phyloP scores from a whole-genome alignment of 2,797 vertebrate species.

The Artibeus lituratus region DNA sequence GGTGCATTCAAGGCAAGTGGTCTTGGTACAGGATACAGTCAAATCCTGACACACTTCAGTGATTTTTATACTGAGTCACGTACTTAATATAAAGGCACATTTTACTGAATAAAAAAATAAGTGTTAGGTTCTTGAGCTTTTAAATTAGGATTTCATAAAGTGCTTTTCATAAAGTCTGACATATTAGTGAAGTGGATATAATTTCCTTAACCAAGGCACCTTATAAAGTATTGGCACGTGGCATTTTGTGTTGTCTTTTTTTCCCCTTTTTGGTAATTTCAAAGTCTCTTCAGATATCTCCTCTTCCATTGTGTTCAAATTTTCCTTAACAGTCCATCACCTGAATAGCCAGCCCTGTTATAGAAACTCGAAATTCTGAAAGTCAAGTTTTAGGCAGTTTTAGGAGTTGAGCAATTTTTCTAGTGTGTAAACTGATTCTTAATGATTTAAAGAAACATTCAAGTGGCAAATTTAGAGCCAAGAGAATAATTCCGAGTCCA shows the following conservation, averaged over 20 bases:
- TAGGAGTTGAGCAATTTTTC: conserved; percentile 48
- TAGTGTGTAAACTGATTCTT: conserved; percentile 49
- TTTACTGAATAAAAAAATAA: conserved; percentile 68
- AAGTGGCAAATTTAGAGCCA: conserved; percentile 73
- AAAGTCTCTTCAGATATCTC: conserved; percentile 23
- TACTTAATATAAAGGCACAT: conserved; percentile 60
- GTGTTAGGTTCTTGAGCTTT: conserved; percentile 65
- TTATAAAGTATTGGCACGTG: conserved; percentile 49
- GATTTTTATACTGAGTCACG: conserved; percentile 55
- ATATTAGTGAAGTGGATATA: conserved; percentile 55
- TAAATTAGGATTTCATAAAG: conserved; percentile 76
- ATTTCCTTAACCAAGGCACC: conserved; percentile 68
- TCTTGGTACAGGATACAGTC: conserved; percentile 48
- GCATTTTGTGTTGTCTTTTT: conserved; percentile 20
- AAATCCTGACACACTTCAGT: conserved; percentile 38
- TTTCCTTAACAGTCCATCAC: conserved; percentile 23
- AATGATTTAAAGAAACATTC: conserved; percentile 67
- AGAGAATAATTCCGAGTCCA: conserved; percentile 59
- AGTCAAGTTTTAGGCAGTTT: conserved; percentile 61
- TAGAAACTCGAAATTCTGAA: conserved; percentile 53
- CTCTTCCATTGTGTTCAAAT: conserved; percentile 17
- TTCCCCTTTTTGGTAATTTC: conserved; percentile 46
- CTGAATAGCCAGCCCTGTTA: not conserved
- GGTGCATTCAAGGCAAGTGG: conserved; percentile 21
- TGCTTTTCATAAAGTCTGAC: conserved; percentile 68